Percentiles rank a stretch among this genome's conserved stretches.
phyloP scores from a whole-genome alignment of 2,888 invertebrate genomes.

The Taphrorychus bicolor region DNA sequence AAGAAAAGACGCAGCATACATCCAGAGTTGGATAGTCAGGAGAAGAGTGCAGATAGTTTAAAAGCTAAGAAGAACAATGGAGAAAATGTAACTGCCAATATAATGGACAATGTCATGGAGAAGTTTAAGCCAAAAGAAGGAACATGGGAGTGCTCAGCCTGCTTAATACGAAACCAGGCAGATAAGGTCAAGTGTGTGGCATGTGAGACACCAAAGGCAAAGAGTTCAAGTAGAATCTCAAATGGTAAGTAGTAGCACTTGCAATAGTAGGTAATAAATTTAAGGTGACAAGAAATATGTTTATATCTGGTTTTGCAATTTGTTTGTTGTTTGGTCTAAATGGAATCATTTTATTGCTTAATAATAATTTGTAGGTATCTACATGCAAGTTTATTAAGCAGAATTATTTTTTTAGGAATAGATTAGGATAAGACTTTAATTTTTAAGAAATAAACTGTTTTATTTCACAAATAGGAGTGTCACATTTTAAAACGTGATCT shows the following conservation, averaged over 20 bases:
- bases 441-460: too few relatives aligned
- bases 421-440: too few relatives aligned
- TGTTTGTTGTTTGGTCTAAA: too few relatives aligned
- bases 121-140: constrained; percentile 48
- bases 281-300: too few relatives aligned
- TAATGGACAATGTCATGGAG: constrained; percentile 49
- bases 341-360: too few relatives aligned
- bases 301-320: too few relatives aligned
- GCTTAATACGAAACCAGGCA: constrained; percentile 65
- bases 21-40: constrained; percentile 40
- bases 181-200: constrained; percentile 62
- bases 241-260: neutral
- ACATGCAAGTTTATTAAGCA: too few relatives aligned
- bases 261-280: neutral
- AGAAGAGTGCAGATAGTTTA: constrained; percentile 23
- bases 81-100: constrained; percentile 48
- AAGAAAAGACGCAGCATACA: constrained; percentile 46
- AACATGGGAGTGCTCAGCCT: constrained; percentile 67
- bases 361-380: too few relatives aligned
- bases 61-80: constrained; percentile 42
- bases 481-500: too few relatives aligned
- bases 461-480: too few relatives aligned
- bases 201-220: constrained; percentile 61
- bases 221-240: neutral
- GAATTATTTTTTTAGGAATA: too few relatives aligned